phyloP scores from a whole-genome alignment of 1,140 invertebrate species.

The Cyphomyrmex costatus region DNA sequence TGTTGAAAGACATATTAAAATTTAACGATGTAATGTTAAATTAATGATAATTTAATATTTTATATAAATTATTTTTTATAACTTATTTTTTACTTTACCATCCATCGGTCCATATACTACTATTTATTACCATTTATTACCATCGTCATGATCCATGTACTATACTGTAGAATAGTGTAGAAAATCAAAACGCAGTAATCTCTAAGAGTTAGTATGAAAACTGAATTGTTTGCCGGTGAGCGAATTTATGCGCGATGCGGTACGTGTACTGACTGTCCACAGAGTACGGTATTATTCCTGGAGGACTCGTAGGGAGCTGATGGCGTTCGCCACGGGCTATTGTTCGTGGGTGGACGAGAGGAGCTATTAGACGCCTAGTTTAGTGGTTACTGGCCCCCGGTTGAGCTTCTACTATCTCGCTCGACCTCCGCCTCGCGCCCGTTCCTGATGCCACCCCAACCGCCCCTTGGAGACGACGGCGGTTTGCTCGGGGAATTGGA shows the following conservation, averaged over 20 bases:
- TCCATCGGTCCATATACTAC: too few relatives aligned
- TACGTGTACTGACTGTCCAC: slow-evolving; percentile 63
- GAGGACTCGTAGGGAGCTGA: slow-evolving; percentile 63
- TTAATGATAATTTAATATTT: too few relatives aligned
- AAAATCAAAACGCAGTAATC: slow-evolving; percentile 35
- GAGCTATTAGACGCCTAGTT: slow-evolving; percentile 79
- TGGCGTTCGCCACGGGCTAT: slow-evolving; percentile 71
- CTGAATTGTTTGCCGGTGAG: slow-evolving; percentile 6
- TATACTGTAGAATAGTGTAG: too few relatives aligned
- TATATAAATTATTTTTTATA: too few relatives aligned
- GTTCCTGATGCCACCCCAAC: slow-evolving; percentile 11
- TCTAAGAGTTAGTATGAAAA: slow-evolving; percentile 36
- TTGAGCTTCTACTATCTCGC: slow-evolving; percentile 63
- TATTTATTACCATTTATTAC: too few relatives aligned
- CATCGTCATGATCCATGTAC: too few relatives aligned
- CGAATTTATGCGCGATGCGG: slow-evolving; percentile 60
- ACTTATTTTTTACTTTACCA: too few relatives aligned
- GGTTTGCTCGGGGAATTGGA: slow-evolving; percentile 70
- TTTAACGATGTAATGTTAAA: too few relatives aligned
- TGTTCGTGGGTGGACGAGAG: slow-evolving; percentile 73
- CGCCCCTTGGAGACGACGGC: slow-evolving; percentile 37
- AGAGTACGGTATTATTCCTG: slow-evolving; percentile 68
- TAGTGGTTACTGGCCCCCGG: slow-evolving; percentile 76
- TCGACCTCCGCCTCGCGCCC: slow-evolving; percentile 35
- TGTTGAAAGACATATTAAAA: too few relatives aligned